phyloP scores from a whole-genome alignment of 2,888 invertebrate genomes.

The Lepidocyrtoides sp. region DNA sequence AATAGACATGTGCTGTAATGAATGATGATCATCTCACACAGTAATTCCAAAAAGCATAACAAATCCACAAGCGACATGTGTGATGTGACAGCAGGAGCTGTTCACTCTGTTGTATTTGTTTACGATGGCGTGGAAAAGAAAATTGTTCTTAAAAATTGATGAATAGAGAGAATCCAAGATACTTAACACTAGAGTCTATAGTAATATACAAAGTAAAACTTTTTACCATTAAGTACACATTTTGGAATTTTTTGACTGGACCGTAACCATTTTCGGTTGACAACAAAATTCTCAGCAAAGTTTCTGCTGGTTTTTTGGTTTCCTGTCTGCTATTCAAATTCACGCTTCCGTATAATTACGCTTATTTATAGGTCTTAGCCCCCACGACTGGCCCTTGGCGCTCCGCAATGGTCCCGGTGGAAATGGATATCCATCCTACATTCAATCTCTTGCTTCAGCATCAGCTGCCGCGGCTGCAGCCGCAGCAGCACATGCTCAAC shows the following conservation, averaged over 20 bases:
- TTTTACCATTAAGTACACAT: no score
- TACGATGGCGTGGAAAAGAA: slow-evolving; percentile 68
- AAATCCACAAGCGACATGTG: not conserved
- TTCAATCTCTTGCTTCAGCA: slow-evolving; percentile 82
- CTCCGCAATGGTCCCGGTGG: slow-evolving; percentile 77
- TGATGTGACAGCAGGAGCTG: not conserved
- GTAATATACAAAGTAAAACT: no score
- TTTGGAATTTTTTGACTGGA: not conserved
- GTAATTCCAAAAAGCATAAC: not conserved
- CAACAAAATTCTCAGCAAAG: slow-evolving; percentile 40
- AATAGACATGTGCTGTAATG: slow-evolving; percentile 38
- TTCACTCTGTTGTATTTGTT: slow-evolving; percentile 69
- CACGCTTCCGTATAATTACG: not conserved
- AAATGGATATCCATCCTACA: slow-evolving; percentile 83
- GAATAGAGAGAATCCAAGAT: not conserved
- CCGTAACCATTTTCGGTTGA: slow-evolving; percentile 66
- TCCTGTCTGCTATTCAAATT: slow-evolving; percentile 36
- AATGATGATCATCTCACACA: not conserved
- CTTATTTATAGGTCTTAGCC: slow-evolving; percentile 80
- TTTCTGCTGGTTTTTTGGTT: slow-evolving; percentile 65
- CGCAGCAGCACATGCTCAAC: slow-evolving; percentile 73
- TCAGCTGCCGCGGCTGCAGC: slow-evolving; percentile 73
- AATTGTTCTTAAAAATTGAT: no score
- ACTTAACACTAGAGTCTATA: no score
- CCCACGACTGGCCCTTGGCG: slow-evolving; percentile 85